Evolutionary conservation across 2,113 vertebrate species (phyloP), one percentile per base, ranked within the genome.

Genomic region (Corythaixoides concolor): DNA sequence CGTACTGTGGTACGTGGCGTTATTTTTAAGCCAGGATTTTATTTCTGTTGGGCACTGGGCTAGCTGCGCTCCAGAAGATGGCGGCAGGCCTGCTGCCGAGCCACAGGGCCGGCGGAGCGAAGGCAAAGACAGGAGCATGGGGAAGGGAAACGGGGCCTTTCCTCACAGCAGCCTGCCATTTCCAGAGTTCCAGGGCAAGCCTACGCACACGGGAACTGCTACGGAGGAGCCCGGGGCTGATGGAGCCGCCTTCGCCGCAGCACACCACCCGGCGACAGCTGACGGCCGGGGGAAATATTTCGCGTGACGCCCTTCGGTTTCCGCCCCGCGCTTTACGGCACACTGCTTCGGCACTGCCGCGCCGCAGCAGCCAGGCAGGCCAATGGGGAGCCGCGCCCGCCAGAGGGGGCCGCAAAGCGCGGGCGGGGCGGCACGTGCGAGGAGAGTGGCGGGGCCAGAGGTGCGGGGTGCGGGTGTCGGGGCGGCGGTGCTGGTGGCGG

Each of bases 301-400:
- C n/a, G 24, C 19, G 6, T 6, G 1, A 3, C 3, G 1, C 3
- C 7, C 12, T 1, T 1, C 17, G 1, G 3, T 16, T 33, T 5
- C 26, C 12, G 66, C 23, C 4, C 2, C 9, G 37, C 53, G 63
- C 81, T 64, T 76, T 84, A 78, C 94, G 93, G 89, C 59, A 39
- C 4, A 6, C 5, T 12, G 22, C 6, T 32, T 23, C 85, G 33
- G 27, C 62, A 56, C 12, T 68, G 88, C 91, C 78, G 92, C 12
- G 37, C 52, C 16, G 10, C 11, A 5, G 39, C 22, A 5, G 47
- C 24, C 24, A 8, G 30, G 12, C 7, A 8, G 32, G 24, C 82
- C 77, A 78, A 73, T 63, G 33, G n/a, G 21, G 39, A 63, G 72
- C 28, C 7, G 66, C 14, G 37, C 1, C 2, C 6, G 12, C 14